These are phyloP conservation scores for Melitaea cinxia DNA, from an alignment of 1,140 invertebrate species.

Conservation along the genomic window DNA sequence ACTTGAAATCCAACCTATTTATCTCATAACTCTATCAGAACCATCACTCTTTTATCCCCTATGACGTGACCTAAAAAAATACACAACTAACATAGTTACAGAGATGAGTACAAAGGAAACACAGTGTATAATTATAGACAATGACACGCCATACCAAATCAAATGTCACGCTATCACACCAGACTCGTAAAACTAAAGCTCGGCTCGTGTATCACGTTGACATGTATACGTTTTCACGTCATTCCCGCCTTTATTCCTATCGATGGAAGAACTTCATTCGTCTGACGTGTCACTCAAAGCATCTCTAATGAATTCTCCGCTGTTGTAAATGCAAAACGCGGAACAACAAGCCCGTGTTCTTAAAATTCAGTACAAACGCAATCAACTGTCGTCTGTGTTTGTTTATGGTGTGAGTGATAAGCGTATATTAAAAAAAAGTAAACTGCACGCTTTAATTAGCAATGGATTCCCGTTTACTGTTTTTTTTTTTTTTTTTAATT, in stretches of 20 bases:
- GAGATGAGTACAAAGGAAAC: conserved; percentile 15
- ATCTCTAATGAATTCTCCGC: conserved; percentile 45
- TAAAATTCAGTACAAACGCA: conserved; percentile 59
- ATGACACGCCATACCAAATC: conserved; percentile 18
- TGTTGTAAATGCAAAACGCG: conserved; percentile 47
- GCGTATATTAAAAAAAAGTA: background rate
- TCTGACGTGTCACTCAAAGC: conserved; percentile 25
- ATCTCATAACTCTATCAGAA: no score
- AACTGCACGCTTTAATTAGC: background rate
- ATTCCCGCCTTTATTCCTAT: conserved; percentile 12
- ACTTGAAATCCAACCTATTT: no score
- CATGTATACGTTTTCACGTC: background rate
- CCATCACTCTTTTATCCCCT: no score
- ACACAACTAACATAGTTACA: background rate
- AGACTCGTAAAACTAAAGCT: conserved; percentile 8
- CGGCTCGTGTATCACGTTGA: conserved; percentile 1
- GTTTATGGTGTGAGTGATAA: conserved; percentile 14
- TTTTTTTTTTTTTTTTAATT: no score
- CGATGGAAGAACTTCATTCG: conserved; percentile 7
- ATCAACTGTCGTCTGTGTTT: conserved; percentile 43
- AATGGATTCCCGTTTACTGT: no score
- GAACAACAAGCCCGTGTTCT: conserved; percentile 46
- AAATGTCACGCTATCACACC: conserved; percentile 23
- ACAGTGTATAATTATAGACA: conserved; percentile 11
- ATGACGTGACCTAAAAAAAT: background rate